A percentile compares a stretch with the other conserved stretches of the same genome.
Evolutionary conservation across 2,113 vertebrate genomes (phyloP).

Genomic region (Lipotes vexillifer): DNA sequence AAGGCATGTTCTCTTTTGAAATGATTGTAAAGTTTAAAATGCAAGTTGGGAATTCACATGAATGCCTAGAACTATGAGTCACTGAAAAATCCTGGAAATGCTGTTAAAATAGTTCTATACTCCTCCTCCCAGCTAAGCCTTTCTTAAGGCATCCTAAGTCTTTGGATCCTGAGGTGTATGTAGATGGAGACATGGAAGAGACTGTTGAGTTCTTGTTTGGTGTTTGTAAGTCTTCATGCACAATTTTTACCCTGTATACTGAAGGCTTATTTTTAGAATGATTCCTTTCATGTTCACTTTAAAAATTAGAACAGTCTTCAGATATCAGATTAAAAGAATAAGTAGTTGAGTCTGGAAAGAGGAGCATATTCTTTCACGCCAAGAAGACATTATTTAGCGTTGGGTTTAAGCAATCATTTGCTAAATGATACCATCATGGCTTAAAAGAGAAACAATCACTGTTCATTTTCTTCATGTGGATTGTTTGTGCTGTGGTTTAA

Average conservation of each 20-base stretch:
- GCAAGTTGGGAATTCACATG: constrained; percentile 71
- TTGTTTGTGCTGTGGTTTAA: neutral
- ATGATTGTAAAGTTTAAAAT: constrained; percentile 68
- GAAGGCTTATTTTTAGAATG: neutral
- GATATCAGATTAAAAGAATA: neutral
- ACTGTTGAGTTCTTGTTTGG: neutral
- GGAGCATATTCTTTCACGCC: neutral
- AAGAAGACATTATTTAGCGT: neutral
- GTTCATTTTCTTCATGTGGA: neutral
- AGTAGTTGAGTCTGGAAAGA: neutral
- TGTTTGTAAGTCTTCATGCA: neutral
- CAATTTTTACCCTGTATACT: neutral
- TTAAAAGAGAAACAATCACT: neutral
- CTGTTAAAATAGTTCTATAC: constrained; percentile 54
- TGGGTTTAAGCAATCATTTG: neutral
- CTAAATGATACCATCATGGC: neutral
- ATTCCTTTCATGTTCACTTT: neutral
- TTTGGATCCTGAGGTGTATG: neutral
- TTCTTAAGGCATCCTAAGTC: neutral
- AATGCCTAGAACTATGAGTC: constrained; percentile 77
- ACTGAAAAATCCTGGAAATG: constrained; percentile 74
- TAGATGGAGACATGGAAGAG: neutral
- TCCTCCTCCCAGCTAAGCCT: constrained; percentile 10
- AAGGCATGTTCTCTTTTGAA: constrained; percentile 65
- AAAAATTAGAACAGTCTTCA: constrained; percentile 5